A percentile compares a stretch with the other conserved stretches of the same genome.
Conservation (phyloP, 2,797 vertebrate genomes). For the Typhlichthys eigenmanni region DNA sequence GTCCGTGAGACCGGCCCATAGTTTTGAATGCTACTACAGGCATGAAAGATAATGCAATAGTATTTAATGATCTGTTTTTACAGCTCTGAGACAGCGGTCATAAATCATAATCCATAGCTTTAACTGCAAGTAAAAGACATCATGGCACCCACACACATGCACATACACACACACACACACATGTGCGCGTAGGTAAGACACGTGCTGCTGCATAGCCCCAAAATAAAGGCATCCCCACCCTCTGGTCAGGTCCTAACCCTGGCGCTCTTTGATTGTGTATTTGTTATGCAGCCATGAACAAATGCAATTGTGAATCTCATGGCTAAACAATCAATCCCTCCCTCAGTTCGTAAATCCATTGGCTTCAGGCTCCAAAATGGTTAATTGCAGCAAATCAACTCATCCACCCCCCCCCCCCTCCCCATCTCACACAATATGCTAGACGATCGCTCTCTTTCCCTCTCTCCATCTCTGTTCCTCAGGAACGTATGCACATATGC, state of each 20-base stretch:
- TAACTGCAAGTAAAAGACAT: no score
- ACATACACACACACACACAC: slow-evolving; percentile 4
- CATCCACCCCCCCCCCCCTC: slow-evolving; percentile 41
- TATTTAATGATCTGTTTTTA: no score
- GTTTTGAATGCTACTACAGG: no score
- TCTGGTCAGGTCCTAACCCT: slow-evolving; percentile 51
- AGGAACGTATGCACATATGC: slow-evolving; percentile 51
- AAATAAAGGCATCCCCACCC: slow-evolving; percentile 34
- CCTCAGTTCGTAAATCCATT: slow-evolving; percentile 70
- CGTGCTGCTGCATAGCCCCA: slow-evolving; percentile 18
- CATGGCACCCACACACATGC: slow-evolving; percentile 4
- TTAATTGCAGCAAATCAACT: slow-evolving; percentile 82
- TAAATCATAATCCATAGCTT: no score
- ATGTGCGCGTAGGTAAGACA: slow-evolving; percentile 26
- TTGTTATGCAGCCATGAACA: slow-evolving; percentile 75
- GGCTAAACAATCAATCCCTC: slow-evolving; percentile 76
- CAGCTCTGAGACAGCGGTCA: no score
- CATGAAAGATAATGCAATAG: no score
- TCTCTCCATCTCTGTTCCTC: slow-evolving; percentile 17
- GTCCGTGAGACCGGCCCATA: no score
- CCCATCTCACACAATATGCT: no score
- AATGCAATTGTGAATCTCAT: slow-evolving; percentile 74
- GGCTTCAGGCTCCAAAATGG: slow-evolving; percentile 78
- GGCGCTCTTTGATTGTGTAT: slow-evolving; percentile 75
- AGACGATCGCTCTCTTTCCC: slow-evolving; percentile 23